Base-by-base conservation (phyloP, 2,113 vertebrate genomes). In the Psittacula cyanocephala region DNA sequence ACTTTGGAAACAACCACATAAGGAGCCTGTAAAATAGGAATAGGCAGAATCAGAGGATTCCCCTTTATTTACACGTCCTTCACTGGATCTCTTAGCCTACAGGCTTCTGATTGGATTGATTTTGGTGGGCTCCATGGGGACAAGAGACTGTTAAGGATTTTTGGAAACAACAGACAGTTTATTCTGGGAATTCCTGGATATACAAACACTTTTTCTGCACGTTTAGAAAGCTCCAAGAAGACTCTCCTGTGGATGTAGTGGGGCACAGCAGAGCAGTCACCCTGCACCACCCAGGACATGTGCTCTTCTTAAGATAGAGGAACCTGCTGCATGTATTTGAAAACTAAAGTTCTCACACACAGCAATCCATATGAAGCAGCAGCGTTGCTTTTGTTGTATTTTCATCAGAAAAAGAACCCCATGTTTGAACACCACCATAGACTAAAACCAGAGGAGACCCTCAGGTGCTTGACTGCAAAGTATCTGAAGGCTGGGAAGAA, bases 121-220 rank as follows among this genome's bases (percentile, higher is more conserved):
- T 89, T 52, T 28, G 1, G 2, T 69, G 43, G 47, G 23, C 52
- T 92, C 52, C 65, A 7, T 0, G 3, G 29, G 49, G 31, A 80
- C 13, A 37, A 52, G 44, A 80, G n/a, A 3, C 74, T 46, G 33
- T 8, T 6, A 68, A 87, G 44, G 27, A 46, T 33, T 71, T 81
- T 43, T 6, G 2, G 27, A 83, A 91, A 55, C 14, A 49, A 71
- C 29, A 65, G 13, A 49, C 3, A 85, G 41, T 52, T 93, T 81
- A 75, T 69, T 81, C 83, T 59, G 24, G 43, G 83, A 95, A 86
- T 39, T 63, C 71, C 37, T 43, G 60, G 52, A 53, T 28, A 46
- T 0, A 0, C 10, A 25, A 31, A 13, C 6, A 11, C 28, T 52
- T 75, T 79, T 33, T 41, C 28, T 19, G 1, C 55, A 46, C 29